phyloP scores from a whole-genome alignment of 1,140 invertebrate species.

The Caerostris darwini region DNA sequence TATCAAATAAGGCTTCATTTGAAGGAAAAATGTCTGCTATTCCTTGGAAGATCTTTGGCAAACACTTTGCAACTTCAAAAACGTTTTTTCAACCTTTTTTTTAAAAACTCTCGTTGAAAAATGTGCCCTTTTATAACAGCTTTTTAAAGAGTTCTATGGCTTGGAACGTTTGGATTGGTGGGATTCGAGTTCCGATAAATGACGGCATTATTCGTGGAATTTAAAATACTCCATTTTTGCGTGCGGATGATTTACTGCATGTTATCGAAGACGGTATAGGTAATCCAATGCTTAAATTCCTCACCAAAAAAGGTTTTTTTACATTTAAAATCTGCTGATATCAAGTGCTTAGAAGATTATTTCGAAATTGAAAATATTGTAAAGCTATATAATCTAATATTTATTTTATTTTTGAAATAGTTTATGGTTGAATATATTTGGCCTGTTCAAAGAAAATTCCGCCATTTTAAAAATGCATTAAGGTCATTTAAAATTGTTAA shows the following conservation, averaged over 20 bases:
- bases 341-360: background rate
- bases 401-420: too few relatives aligned
- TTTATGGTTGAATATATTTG: too few relatives aligned
- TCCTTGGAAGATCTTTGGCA: background rate
- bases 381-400: too few relatives aligned
- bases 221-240: background rate
- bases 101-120: background rate
- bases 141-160: slow-evolving; percentile 12
- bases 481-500: too few relatives aligned
- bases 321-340: background rate
- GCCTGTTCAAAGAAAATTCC: too few relatives aligned
- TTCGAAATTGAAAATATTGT: too few relatives aligned
- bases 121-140: background rate
- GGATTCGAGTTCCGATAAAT: slow-evolving; percentile 41
- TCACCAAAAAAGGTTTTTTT: background rate
- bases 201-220: slow-evolving; percentile 21
- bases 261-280: background rate
- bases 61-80: background rate
- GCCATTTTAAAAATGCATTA: too few relatives aligned
- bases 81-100: background rate
- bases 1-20: background rate
- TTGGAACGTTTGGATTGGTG: slow-evolving; percentile 37
- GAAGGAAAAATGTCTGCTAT: background rate
- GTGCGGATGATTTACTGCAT: background rate
- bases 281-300: background rate